Evolutionary conservation across 2,888 invertebrate genomes (phyloP), one percentile per base, ranked within the genome.

Genomic region (Drosophila rellima): DNA sequence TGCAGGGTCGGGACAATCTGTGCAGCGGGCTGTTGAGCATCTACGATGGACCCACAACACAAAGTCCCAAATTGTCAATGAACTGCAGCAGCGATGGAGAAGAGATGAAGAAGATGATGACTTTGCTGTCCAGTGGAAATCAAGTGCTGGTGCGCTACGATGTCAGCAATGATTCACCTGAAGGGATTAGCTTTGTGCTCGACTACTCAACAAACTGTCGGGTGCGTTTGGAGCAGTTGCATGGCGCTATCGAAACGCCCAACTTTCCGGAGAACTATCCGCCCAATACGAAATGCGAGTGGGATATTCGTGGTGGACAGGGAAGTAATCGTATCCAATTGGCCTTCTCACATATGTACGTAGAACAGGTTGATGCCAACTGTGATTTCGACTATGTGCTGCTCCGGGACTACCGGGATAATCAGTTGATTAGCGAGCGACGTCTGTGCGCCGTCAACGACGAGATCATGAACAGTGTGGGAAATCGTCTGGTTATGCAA

Each of bases 231-330:
- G 65, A 81, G 0, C 62, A 70, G 13, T 33, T 86, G 42, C 93
- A 94, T 73, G 97, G 97, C n/a, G 94, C 96, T 11, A 96, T 98
- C 68, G 98, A 98, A 92, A 97, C 97, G 74, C 97, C 97, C 0
- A 96, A 96, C 89, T 98, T 95, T 90, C 98, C 98, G 0, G 93
- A 95, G 50, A 91, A 93, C 0, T 97, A 97, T 92, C 95, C 95
- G 0, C 90, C 93, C 23, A 91, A 93, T 50, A 90, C 93, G 31
- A 94, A 96, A 84, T 98, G 98, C 90, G 93, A 94, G 1, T 98
- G 97, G 97, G 94, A 92, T 33, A 95, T 97, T 45, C 94, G 94
- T 33, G 96, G 95, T 0, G 97, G 96, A 0, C 94, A 96, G 0
- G 91, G 91, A 57, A 97, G 97, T 3, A 98, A 97, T 92, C 95